Base-by-base conservation (phyloP, 1,140 invertebrate species). In the Asobara japonica region DNA sequence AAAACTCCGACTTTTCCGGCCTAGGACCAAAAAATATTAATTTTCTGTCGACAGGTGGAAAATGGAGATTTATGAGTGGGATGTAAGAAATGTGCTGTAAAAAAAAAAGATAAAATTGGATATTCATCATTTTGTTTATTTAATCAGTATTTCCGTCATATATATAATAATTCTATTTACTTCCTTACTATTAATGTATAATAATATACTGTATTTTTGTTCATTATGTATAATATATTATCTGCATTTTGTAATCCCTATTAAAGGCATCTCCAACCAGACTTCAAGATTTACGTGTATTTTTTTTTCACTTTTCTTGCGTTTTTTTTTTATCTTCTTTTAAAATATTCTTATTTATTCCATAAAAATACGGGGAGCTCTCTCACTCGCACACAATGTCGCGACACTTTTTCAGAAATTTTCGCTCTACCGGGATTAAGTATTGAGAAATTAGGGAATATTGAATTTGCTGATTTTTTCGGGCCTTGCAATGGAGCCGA, bases 251-350 rank as follows among this genome's bases (percentile, higher is more conserved):
- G 86, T 86, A 87, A 85, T 86, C 85, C 85, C 85, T 86, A 86
- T 86, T 80, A 87, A 87, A 87, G 85, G 85, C 85, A 87, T 87
- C 84, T 87, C 84, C 85, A 87, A 84, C 84, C 85, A 87, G 84
- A 86, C 85, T 87, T 87, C 83, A 86, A 73, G 82, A 84, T 87
- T 86, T 86, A 86, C 80, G 83, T 69, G 22, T 69, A 45, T 45
- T 56, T 56, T 83, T 82, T 84, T 80, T 45, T 67, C 60, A 1
- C 7, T 56, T 69, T 31, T 51, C 31, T 20, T 27, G n/a, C 3
- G 6, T 69, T 86, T 85, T n/a, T n/a, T n/a, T n/a, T 85, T 84
- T 79, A 84, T 56, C 45, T 60, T 69, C 11, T 82, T 84, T 87
- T 86, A 86, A 87, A 87, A 86, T 87, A 87, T 56, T 87, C 81